Evolutionary conservation across 2,113 vertebrate genomes (phyloP), one percentile per base, ranked within the genome.

Genomic region (Pithys albifrons): DNA sequence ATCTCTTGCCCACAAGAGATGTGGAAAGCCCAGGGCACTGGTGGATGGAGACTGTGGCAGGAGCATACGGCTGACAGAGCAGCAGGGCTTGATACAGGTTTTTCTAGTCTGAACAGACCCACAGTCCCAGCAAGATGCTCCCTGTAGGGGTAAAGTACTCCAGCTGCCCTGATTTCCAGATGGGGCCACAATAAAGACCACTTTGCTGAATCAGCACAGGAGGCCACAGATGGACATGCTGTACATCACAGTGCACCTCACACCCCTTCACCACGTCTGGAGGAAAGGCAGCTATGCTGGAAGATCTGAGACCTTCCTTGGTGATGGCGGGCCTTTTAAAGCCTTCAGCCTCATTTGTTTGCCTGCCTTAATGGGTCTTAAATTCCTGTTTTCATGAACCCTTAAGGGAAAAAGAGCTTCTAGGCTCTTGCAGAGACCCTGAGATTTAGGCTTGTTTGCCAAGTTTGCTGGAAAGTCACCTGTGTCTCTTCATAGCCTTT

Each of bases 11-110:
- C 92, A 88, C 39, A 28, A 69, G 75, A 7, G 29, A 62, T 39
- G 62, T 62, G 39, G 93, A 94, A 94, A 93, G 85, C 86, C 76
- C 87, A 89, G 85, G 51, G 75, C 61, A 93, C 13, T 4, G 0
- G 3, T 52, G 57, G 88, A 59, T 52, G 61, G 57, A 80, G 72
- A 41, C 52, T 55, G 80, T 75, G 91, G 89, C 81, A 88, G 62
- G 3, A 86, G 8, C 5, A 3, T 15, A 33, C 48, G 93, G 88
- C 95, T 96, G 96, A 96, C 52, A 80, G 48, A 94, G 90, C 88
- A 93, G 69, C 61, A 57, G n/a, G 90, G 82, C 61, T 76, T 12
- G 22, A 74, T 43, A 83, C 6, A 19, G 55, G 88, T 83, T 94
- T 64, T 92, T 92, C 95, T 67, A 33, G 85, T 94, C 77, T 70